Evolutionary conservation across 2,888 invertebrate species (phyloP).

Genomic region (Trissoscelio sp.): DNA sequence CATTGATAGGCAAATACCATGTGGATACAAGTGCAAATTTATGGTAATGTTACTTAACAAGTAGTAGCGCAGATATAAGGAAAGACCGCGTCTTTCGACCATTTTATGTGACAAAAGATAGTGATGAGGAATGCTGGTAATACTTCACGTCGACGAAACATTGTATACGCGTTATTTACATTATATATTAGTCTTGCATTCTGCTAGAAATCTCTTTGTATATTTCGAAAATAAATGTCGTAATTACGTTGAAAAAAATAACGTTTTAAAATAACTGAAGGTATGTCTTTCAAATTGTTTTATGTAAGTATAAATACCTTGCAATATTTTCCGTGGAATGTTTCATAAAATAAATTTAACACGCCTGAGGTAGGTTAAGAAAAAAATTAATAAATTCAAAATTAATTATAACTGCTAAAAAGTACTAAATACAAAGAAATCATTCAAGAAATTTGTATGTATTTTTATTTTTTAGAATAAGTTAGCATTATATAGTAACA

Average conservation of each 20-base stretch:
- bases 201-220: conserved; percentile 36
- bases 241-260: conserved; percentile 33
- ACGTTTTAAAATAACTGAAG: conserved; percentile 8
- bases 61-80: conserved; percentile 22
- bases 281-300: conserved; percentile 3
- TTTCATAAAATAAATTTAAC: not conserved
- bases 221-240: conserved; percentile 40
- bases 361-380: too few species aligned
- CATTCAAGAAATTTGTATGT: too few species aligned
- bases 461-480: too few species aligned
- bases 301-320: not conserved
- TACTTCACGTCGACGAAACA: conserved; percentile 32
- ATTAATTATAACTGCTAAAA: too few species aligned
- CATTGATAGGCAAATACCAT: conserved; percentile 58
- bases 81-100: conserved; percentile 27
- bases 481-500: too few species aligned
- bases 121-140: conserved; percentile 46
- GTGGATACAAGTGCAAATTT: conserved; percentile 62
- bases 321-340: not conserved
- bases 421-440: too few species aligned
- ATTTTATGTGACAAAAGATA: conserved; percentile 47
- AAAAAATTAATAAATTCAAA: too few species aligned
- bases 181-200: conserved; percentile 37
- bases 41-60: conserved; percentile 61
- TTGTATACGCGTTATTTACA: conserved; percentile 46